phyloP scores from a whole-genome alignment of 30 jellyfish, hydroid and myxozoan species.

The Hydractinia symbiolongicarpus region DNA sequence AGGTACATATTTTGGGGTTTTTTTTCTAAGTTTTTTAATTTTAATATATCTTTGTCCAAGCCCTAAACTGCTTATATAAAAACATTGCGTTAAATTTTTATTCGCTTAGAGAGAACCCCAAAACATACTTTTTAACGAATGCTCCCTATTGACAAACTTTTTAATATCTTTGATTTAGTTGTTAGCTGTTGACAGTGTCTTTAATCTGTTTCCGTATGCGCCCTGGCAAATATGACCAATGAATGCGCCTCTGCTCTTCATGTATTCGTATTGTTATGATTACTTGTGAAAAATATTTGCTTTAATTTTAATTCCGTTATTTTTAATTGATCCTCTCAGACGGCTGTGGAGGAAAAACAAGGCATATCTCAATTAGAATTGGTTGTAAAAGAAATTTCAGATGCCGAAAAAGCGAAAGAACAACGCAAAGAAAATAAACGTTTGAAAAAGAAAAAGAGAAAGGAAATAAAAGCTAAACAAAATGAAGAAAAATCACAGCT shows the following conservation, averaged over 20 bases:
- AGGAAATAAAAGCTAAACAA: slow-evolving; percentile 73
- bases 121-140: neutral
- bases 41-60: neutral
- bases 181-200: too few relatives aligned
- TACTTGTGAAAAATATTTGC: neutral
- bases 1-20: slow-evolving; percentile 26
- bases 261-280: too few relatives aligned
- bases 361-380: slow-evolving; percentile 84
- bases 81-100: neutral
- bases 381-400: slow-evolving; percentile 94
- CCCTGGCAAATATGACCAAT: too few relatives aligned
- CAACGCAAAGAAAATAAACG: slow-evolving; percentile 70
- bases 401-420: slow-evolving; percentile 89
- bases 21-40: neutral
- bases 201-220: too few relatives aligned
- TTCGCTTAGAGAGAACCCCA: neutral
- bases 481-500: slow-evolving; percentile 33
- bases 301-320: neutral
- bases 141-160: too few relatives aligned
- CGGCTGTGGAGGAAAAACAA: slow-evolving; percentile 90
- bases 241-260: too few relatives aligned
- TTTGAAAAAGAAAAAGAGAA: slow-evolving; percentile 76
- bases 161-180: too few relatives aligned
- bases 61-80: too few relatives aligned
- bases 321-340: slow-evolving; percentile 29